Conservation (phyloP, 2,888 invertebrate species). For the Yponomeuta sedellus region DNA sequence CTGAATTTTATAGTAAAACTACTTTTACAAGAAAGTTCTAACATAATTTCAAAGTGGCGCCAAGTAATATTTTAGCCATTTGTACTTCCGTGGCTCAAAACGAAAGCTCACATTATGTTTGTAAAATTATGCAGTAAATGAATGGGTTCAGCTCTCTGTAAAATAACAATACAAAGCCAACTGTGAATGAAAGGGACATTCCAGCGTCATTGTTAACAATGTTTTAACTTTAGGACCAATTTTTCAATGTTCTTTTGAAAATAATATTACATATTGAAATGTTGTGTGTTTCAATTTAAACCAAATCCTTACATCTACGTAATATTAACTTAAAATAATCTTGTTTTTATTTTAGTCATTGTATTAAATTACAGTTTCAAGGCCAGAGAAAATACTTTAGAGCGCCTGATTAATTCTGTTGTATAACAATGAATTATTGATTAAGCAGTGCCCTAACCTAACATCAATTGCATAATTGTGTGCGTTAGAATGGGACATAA, state of each 20-base stretch:
- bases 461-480: too few relatives aligned
- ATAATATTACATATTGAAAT: slow-evolving; percentile 73
- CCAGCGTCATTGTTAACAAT: slow-evolving; percentile 76
- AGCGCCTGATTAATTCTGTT: slow-evolving; percentile 25
- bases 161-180: slow-evolving; percentile 44
- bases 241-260: slow-evolving; percentile 76
- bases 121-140: slow-evolving; percentile 1
- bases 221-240: slow-evolving; percentile 76
- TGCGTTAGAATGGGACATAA: neutral
- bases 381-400: slow-evolving; percentile 55
- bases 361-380: slow-evolving; percentile 15
- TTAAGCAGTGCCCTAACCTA: too few relatives aligned
- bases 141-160: slow-evolving; percentile 51
- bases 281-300: slow-evolving; percentile 39
- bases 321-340: neutral
- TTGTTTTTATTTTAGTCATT: slow-evolving; percentile 16
- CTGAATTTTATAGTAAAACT: neutral
- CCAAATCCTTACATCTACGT: slow-evolving; percentile 19
- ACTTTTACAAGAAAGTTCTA: neutral
- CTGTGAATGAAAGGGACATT: slow-evolving; percentile 67
- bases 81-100: neutral
- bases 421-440: neutral
- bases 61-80: neutral
- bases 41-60: neutral
- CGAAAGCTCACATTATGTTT: neutral